Evolutionary conservation across 2,888 invertebrate genomes (phyloP), one percentile per base, ranked within the genome.

Genomic region (Caenorhabditis sp.): DNA sequence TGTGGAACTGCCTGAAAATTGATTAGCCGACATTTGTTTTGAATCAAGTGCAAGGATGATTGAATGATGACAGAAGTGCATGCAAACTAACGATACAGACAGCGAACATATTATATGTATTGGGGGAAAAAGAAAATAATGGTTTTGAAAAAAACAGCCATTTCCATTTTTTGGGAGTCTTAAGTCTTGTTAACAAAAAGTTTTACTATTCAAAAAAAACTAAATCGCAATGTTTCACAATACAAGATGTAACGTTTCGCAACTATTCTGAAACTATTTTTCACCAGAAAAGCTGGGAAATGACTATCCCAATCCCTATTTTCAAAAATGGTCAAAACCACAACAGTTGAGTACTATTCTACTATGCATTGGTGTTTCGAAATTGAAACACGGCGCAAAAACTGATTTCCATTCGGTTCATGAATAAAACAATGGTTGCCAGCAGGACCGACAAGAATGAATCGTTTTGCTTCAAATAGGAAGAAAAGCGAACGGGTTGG

Each of bases 1-100:
- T 79, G 65, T 15, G 70, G 79, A 22, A 79, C 65, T 60, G 70
- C 79, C 79, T 79, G 79, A 51, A 79, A 78, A 60, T 58, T 58
- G 58, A n/a, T 20, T 15, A 32, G 37, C 22, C 13, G 40, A 40
- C 5, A 40, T 40, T 40, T 3, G n/a, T n/a, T n/a, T n/a, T n/a
- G n/a, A n/a, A 40, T 2, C 5, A 5, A 40, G 11, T 47, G 40
- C 13, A 40, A 40, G 40, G 40, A 40, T 13, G 13, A 40, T 40
- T 40, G 40, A n/a, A 13, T 35, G 8, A 64, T 64, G 11, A 32
- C 55, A n/a, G n/a, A 28, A 28, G 28, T 51, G 51, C 20, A 51
- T 22, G 24, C 11, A 24, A 13, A 51, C 51, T 22, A 13, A 28
- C 28, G n/a, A 55, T 24, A n/a, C 18, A 32, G 35, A 28, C 15